Evolutionary conservation across 2,797 vertebrate species (phyloP), one percentile per base, ranked within the genome.

Genomic region (Chelonia mydas): DNA sequence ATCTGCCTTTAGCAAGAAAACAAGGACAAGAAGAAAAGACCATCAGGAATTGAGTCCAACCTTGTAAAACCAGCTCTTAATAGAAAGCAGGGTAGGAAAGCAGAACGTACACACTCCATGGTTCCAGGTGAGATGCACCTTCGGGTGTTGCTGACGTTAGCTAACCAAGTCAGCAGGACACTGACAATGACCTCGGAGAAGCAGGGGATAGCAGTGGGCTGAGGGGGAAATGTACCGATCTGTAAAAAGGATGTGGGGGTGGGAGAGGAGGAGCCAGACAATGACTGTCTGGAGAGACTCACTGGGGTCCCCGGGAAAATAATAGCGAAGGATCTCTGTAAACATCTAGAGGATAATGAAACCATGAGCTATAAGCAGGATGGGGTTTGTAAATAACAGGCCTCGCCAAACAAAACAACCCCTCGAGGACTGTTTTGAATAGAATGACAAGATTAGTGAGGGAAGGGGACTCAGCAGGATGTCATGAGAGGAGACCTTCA

Each of bases 301-400:
- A 96, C 87, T 53, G 89, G 65, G 91, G 94, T 97, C 97, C 95
- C 95, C 95, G 95, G 96, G 97, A 97, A 97, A 97, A 98, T 96
- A 96, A 97, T 90, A 95, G 96, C 96, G 97, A 97, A 95, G 88
- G 92, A 97, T 76, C 94, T 97, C 92, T 97, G 93, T 98, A 98
- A 98, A 98, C 97, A 98, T 96, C 97, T 95, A 97, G 94, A 97
- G 97, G 96, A 97, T 97, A 98, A 98, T 97, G 97, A 98, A 97
- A 95, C 92, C 96, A 97, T 97, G 94, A 97, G 95, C 97, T 95
- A 97, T 98, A 98, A 98, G 97, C 97, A 98, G 97, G 97, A 98
- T 98, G 97, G 83, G 95, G 96, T 96, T 93, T 98, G 97, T 98
- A 98, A 98, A 98, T 97, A 98, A 94, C 96, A 86, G 80, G 23